These are phyloP conservation scores for Saccostrea glomerata DNA, from an alignment of 1,140 invertebrate genomes.

Conservation along the genomic window DNA sequence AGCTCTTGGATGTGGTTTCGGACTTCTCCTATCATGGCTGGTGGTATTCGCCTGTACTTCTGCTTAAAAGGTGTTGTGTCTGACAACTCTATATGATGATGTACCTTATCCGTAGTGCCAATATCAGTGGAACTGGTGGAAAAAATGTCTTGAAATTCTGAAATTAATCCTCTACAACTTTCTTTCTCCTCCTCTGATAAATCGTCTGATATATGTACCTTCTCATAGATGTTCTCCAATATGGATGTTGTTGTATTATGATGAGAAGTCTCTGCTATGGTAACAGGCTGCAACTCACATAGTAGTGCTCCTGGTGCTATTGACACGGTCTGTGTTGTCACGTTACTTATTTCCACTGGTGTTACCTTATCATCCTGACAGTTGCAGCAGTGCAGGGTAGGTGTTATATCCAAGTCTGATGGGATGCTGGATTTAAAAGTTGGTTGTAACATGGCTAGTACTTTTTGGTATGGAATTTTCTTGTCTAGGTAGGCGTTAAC, in stretches of 20 bases:
- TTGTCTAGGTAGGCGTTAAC: not conserved
- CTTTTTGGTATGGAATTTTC: not conserved
- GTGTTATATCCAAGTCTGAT: conserved; percentile 18
- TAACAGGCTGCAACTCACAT: conserved; percentile 38
- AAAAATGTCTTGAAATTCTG: conserved; percentile 39
- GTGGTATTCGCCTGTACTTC: no score
- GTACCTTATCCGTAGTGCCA: conserved; percentile 36
- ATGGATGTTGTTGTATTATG: not conserved
- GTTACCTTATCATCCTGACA: not conserved
- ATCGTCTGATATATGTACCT: not conserved
- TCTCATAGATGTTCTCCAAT: not conserved
- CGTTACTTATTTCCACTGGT: not conserved
- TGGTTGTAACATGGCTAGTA: not conserved
- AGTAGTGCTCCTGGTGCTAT: not conserved
- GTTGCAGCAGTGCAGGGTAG: not conserved
- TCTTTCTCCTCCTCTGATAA: not conserved
- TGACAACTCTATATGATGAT: conserved; percentile 46
- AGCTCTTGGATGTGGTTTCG: conserved; percentile 43
- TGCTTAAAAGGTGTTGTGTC: conserved; percentile 52
- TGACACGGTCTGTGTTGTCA: conserved; percentile 30
- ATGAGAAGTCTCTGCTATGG: not conserved
- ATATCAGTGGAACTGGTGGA: conserved; percentile 42
- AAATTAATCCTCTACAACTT: not conserved
- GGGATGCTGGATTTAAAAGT: not conserved
- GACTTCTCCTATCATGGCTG: conserved; percentile 48